A percentile compares a stretch with the other conserved stretches of the same genome.
Conservation (phyloP, 64 coral and sea anemone species). For the Platygyra sinensis region DNA sequence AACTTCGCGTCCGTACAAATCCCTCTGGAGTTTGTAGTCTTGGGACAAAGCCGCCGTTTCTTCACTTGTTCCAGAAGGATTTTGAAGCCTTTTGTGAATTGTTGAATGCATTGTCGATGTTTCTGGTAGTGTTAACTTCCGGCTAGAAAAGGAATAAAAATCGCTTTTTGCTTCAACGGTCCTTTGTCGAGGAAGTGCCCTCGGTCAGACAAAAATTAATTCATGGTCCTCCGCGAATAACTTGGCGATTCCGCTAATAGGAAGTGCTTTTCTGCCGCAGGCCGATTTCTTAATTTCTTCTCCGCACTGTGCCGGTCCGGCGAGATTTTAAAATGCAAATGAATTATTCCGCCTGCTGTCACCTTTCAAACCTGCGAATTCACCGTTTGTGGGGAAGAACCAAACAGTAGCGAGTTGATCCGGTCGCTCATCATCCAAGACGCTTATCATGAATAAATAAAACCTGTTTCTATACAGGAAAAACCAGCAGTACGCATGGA, state of each 20-base stretch:
- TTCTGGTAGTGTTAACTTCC: background rate
- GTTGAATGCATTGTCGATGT: background rate
- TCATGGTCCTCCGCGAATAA: background rate
- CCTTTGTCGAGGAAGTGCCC: background rate
- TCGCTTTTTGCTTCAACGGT: background rate
- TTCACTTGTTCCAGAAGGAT: background rate
- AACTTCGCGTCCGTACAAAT: background rate
- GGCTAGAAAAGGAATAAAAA: background rate
- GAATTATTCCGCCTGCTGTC: background rate
- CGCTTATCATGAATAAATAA: slow-evolving; percentile 39
- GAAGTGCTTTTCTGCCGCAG: background rate
- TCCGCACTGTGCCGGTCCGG: background rate
- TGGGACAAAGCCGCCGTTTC: background rate
- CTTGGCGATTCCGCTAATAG: background rate
- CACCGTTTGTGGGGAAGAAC: background rate
- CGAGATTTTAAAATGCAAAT: slow-evolving; percentile 19
- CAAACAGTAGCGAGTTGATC: background rate
- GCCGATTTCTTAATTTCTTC: background rate
- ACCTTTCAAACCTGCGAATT: background rate
- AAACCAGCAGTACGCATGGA: background rate
- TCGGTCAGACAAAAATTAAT: background rate
- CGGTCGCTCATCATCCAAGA: background rate
- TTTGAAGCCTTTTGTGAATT: background rate
- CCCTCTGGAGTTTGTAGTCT: background rate
- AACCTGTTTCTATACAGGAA: background rate